Base-by-base conservation (phyloP, 1,140 invertebrate species). In the Pygmarrhopalites habei region DNA sequence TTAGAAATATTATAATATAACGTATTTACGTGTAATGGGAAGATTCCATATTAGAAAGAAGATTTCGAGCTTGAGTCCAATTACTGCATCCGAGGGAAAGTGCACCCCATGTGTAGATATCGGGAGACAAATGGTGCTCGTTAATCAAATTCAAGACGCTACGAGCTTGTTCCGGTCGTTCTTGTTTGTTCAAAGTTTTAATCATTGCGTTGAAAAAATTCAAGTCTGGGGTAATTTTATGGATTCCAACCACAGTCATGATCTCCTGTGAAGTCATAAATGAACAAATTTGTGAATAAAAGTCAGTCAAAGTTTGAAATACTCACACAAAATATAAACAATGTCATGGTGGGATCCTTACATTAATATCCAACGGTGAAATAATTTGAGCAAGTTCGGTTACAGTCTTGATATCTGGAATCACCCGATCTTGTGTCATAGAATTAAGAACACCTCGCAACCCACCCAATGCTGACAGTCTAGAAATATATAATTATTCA, bases 141-240 rank as follows among this genome's bases (percentile, higher is more conserved):
- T 80, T 77, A 61, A 95, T 84, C 52, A 85, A 75, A 30, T 77
- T 62, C 29, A 87, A 75, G 5, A 90, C 82, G 60, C 79, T 76
- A 81, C 86, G 81, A 26, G 86, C 88, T 72, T 74, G 77, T 57
- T 80, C 75, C 74, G 83, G 85, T 72, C 89, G 82, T 55, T 75
- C 75, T 68, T 87, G 76, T 62, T 83, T 75, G 72, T 82, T 84
- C 58, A 88, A 79, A 72, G 84, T 89, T 72, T 86, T 90, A 52
- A 95, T 92, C 17, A 95, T 76, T 73, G 87, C 82, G 76, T 95
- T 96, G 69, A 83, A 92, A 73, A 94, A 92, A 72, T 84, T 83
- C 39, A 88, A 81, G 76, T 95, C 90, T 0, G 84, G 75, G 69
- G 79, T 79, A 0, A 92, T 72, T 15, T 80, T 75, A 35, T 77